Evolutionary conservation across 2,797 vertebrate species (phyloP), one percentile per base, ranked within the genome.

Genomic region (Acestrorhynchus altus): DNA sequence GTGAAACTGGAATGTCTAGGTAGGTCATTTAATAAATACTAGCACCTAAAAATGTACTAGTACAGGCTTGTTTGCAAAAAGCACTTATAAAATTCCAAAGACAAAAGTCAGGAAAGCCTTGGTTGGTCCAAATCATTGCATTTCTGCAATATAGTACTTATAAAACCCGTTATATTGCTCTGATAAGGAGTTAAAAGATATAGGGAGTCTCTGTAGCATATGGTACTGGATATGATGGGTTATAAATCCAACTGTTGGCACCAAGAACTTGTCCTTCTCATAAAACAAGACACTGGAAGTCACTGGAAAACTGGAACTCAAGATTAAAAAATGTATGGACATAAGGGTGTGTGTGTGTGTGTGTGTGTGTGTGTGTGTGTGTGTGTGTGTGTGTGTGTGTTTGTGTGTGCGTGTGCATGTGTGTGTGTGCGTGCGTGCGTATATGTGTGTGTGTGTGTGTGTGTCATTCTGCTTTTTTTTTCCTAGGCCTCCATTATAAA

Each of bases 211-310:
- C 86, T 80, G 77, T 86, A 88, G 84, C 90, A 88, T 91, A 87
- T 92, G 91, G 86, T 81, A 74, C 85, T 66, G 69, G 77, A 76
- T 26, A 49, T 42, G 7, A 49, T 47, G 56, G 20, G 77, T 71
- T 77, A 81, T 92, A 90, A 90, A 91, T 84, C 73, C 61, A 83
- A 87, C 80, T 83, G 73, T 66, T 76, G 75, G 76, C 64, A 76
- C 68, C 52, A 31, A 42, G 0, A 72, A 66, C 59, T 26, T 28
- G 12, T 6, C 40, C 9, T 18, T n/a, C 7, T 11, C 49, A 59
- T 60, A 52, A 79, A 28, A 59, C 40, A 16, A 18, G 60, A 7
- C 40, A 35, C 6, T 2, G 31, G 6, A 6, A 2, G 2, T 57
- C 28, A 72, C 7, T 56, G 40, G 31, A 59, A 65, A 15, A 9